These are phyloP conservation scores for Nasonia vitripennis DNA, from an alignment of 1,140 invertebrate genomes.

Conservation along the genomic window DNA sequence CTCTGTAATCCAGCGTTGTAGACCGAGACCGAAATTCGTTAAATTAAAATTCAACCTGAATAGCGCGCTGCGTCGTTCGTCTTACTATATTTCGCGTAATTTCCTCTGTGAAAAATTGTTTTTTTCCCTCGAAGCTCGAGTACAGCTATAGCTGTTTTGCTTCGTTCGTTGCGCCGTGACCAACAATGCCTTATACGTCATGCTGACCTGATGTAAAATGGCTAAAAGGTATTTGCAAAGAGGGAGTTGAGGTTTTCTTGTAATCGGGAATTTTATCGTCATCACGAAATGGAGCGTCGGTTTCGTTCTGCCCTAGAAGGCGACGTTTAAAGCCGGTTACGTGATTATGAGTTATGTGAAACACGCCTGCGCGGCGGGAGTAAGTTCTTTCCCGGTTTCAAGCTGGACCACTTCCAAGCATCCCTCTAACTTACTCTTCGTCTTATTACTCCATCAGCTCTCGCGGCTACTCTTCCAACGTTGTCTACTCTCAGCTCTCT, in stretches of 20 bases:
- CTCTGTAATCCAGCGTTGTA: too few relatives aligned
- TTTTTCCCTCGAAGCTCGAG: too few relatives aligned
- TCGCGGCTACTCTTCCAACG: neutral
- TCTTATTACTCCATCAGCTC: slow-evolving; percentile 28
- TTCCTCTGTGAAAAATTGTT: too few relatives aligned
- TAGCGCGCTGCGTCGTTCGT: neutral
- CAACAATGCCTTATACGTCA: too few relatives aligned
- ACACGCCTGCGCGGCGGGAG: neutral
- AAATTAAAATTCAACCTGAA: neutral
- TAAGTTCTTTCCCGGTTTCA: neutral
- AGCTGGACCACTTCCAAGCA: slow-evolving; percentile 31
- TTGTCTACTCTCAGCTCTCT: neutral
- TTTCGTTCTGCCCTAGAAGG: neutral
- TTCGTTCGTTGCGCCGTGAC: too few relatives aligned
- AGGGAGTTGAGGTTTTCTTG: neutral
- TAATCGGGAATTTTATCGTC: neutral
- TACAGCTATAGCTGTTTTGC: too few relatives aligned
- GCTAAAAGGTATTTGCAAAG: neutral
- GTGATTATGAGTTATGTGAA: slow-evolving; percentile 34
- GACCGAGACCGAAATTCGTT: too few relatives aligned
- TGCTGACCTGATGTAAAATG: too few relatives aligned
- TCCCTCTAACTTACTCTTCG: neutral
- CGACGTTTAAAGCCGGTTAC: slow-evolving; percentile 14
- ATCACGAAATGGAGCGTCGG: neutral
- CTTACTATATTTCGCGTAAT: too few relatives aligned